Percentiles rank a stretch among this genome's conserved stretches.
phyloP scores from a whole-genome alignment of 92 coral and sea anemone species.

The Paramuricea clavata region DNA sequence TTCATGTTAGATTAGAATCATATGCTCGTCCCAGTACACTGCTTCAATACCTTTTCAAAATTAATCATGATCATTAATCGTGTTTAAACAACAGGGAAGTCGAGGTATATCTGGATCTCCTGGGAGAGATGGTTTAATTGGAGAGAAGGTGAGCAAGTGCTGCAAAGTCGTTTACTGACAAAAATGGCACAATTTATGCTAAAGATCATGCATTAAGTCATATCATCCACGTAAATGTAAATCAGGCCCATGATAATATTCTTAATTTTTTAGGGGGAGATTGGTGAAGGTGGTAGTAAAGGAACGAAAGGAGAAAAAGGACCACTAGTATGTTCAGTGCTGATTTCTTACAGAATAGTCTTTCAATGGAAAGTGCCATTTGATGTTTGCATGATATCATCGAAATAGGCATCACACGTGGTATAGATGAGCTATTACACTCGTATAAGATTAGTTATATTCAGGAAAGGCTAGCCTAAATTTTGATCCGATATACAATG shows the following conservation, averaged over 20 bases:
- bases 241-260: not conserved
- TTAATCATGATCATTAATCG: not conserved
- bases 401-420: not conserved
- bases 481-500: too few relatives aligned
- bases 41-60: not conserved
- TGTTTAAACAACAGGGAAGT: slow-evolving; percentile 2
- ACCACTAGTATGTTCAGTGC: slow-evolving; percentile 60
- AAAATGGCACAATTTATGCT: not conserved
- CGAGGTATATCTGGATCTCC: slow-evolving; percentile 8
- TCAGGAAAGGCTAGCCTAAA: too few relatives aligned
- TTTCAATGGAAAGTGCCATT: not conserved
- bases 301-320: slow-evolving; percentile 66
- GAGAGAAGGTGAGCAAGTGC: slow-evolving; percentile 38
- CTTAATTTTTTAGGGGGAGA: not conserved
- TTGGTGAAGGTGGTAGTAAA: slow-evolving; percentile 39
- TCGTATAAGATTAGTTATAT: too few relatives aligned
- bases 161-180: not conserved
- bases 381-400: not conserved
- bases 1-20: not conserved
- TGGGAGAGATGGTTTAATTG: slow-evolving; percentile 10
- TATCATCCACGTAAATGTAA: too few relatives aligned
- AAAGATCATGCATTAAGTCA: too few relatives aligned
- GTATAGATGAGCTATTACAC: too few relatives aligned
- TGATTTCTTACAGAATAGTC: not conserved
- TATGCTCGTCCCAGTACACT: not conserved